Conservation (phyloP, 2,113 vertebrate species). For the Lichenostomus cassidix region DNA sequence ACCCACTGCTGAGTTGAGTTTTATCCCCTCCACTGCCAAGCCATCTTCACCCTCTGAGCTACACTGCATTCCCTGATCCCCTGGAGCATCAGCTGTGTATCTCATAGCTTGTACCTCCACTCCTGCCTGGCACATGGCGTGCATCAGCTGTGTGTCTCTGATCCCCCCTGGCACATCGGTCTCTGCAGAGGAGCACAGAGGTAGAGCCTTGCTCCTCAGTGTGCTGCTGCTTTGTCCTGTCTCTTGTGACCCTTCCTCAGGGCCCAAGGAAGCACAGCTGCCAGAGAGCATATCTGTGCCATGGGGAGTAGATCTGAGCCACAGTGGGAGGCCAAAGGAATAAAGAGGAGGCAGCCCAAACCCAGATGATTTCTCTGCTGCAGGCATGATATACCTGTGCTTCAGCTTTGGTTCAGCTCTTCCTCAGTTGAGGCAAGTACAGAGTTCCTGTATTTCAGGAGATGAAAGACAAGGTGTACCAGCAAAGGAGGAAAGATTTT, state of each 20-base stretch:
- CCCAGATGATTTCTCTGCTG: background rate
- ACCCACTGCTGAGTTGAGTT: background rate
- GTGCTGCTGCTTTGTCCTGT: background rate
- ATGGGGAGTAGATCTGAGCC: background rate
- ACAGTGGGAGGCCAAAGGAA: background rate
- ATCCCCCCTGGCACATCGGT: rapidly evolving
- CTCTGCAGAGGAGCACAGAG: background rate
- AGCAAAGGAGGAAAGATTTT: background rate
- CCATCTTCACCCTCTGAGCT: background rate
- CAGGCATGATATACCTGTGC: background rate
- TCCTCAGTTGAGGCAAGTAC: background rate
- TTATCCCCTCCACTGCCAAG: background rate
- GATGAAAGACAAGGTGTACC: background rate
- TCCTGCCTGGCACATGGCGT: background rate
- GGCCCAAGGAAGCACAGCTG: background rate
- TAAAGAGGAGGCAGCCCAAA: background rate
- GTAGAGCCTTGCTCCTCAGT: background rate
- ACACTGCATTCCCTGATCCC: background rate
- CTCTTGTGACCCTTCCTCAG: rapidly evolving
- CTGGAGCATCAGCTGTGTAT: background rate
- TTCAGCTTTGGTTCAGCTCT: background rate
- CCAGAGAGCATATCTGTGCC: background rate
- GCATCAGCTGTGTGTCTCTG: background rate
- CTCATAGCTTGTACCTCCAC: background rate
- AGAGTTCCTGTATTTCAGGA: background rate